Evolutionary conservation across 53 echinoderm and acorn worm genomes (phyloP), one percentile per base, ranked within the genome.

Genomic region (Henricia sp.): DNA sequence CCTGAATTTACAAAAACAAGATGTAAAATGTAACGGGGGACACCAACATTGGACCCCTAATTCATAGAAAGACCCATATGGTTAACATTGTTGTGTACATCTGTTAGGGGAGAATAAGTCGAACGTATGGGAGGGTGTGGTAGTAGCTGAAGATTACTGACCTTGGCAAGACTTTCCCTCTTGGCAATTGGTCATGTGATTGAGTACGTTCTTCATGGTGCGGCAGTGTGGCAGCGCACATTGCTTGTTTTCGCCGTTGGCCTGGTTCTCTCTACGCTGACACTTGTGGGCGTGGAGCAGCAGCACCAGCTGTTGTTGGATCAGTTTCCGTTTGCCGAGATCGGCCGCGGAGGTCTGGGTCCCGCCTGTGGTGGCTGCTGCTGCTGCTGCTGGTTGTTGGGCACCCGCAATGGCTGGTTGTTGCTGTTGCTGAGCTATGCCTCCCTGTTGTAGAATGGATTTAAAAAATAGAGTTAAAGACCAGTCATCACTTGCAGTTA

Each of bases 161-260:
- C 99, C 94, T 94, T 94, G 90, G 91, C 94, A 99, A 85, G 94
- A 92, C 87, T 99, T 99, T 67, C 99, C 99, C 70, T 94, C 99
- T 87, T 99, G 99, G 94, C 99, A 99, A 91, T 99, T 94, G 62
- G 99, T 99, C 65, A 99, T 99, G 91, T 99, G 99, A 56, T 90
- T 99, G 60, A 95, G 92, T 26, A 99, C 99, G 70, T 95, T 97
- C 57, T 99, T 99, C 99, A 99, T 99, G 50, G 99, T 99, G 69
- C 94, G 92, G 78, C 99, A 99, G 86, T 99, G 99, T 60, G 94
- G 99, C 1, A 99, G 90, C 11, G 92, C 83, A 37, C 99, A 99
- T 26, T 90, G 92, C 72, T 88, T 89, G 53, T 95, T 89, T 72
- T 95, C 99, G 21, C 94, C 94, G 72, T 99, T 99, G 80, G 99